These are phyloP conservation scores for Lydus trimaculatus DNA, from an alignment of 2,888 invertebrate genomes.

Conservation along the genomic window DNA sequence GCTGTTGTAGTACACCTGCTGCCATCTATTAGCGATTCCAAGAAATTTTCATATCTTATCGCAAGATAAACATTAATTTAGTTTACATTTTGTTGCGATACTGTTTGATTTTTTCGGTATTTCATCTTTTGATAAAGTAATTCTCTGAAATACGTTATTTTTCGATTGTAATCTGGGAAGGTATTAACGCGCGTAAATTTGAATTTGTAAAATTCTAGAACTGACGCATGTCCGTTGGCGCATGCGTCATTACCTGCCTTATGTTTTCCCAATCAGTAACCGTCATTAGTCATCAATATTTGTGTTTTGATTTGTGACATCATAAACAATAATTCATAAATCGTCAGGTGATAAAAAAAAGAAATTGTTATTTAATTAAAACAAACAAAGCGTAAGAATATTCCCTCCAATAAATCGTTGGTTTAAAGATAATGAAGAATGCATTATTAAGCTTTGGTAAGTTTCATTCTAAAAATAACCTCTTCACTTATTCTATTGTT, in stretches of 20 bases:
- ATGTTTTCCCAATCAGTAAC: background rate
- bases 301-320: constrained; percentile 41
- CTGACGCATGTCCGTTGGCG: constrained; percentile 8
- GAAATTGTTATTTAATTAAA: background rate
- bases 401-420: background rate
- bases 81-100: too few relatives aligned
- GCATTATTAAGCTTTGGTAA: constrained; percentile 20
- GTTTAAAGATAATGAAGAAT: constrained; percentile 27
- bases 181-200: background rate
- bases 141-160: too few relatives aligned
- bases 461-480: constrained; percentile 3
- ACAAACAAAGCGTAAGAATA: constrained; percentile 10
- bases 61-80: too few relatives aligned
- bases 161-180: background rate
- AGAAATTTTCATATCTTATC: background rate
- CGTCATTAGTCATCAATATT: constrained; percentile 48
- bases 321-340: constrained; percentile 14
- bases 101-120: too few relatives aligned
- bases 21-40: background rate
- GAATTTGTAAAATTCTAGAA: constrained; percentile 23
- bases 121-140: too few relatives aligned
- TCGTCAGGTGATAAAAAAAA: background rate
- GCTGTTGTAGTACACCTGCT: background rate
- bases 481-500: background rate
- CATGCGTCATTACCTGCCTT: constrained; percentile 17